Percentiles rank a stretch among this genome's conserved stretches.
Evolutionary conservation across 2,113 vertebrate species (phyloP).

Genomic region (Elephantulus edwardii): DNA sequence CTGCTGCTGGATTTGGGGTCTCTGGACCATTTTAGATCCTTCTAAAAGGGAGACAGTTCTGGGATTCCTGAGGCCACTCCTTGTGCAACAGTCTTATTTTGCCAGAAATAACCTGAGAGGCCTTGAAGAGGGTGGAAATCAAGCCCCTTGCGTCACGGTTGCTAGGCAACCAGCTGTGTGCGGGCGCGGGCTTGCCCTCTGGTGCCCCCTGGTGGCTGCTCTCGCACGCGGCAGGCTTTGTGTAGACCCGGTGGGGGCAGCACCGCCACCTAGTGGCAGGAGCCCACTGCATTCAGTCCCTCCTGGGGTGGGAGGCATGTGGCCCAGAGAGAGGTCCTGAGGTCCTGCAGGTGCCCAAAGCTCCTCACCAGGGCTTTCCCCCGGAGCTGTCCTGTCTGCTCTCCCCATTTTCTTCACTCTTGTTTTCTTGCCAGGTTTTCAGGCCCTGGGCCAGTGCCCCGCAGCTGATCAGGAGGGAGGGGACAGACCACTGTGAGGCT

Average conservation of each 20-base stretch:
- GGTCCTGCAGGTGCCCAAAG: neutral
- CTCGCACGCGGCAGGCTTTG: neutral
- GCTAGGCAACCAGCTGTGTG: constrained; percentile 60
- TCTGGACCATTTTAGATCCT: constrained; percentile 63
- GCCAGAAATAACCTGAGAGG: constrained; percentile 74
- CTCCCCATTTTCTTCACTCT: neutral
- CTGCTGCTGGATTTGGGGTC: constrained; percentile 32
- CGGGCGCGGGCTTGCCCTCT: neutral
- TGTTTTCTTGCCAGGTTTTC: neutral
- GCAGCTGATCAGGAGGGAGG: neutral
- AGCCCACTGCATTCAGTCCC: neutral
- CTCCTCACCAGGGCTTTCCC: neutral
- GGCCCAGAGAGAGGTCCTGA: neutral
- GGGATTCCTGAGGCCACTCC: constrained; percentile 73
- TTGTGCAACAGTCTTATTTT: constrained; percentile 61
- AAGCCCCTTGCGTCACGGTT: constrained; percentile 62
- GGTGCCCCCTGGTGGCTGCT: constrained; percentile 59
- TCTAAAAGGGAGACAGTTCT: constrained; percentile 39
- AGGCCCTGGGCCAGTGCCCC: neutral
- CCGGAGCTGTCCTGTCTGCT: neutral
- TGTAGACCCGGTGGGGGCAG: neutral
- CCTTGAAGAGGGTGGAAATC: constrained; percentile 52
- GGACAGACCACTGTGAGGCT: neutral
- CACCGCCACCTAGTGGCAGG: constrained; percentile 63
- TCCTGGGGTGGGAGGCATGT: neutral